Evolutionary conservation across 2,888 invertebrate species (phyloP), one percentile per base, ranked within the genome.

Genomic region (Philaethria dido): DNA sequence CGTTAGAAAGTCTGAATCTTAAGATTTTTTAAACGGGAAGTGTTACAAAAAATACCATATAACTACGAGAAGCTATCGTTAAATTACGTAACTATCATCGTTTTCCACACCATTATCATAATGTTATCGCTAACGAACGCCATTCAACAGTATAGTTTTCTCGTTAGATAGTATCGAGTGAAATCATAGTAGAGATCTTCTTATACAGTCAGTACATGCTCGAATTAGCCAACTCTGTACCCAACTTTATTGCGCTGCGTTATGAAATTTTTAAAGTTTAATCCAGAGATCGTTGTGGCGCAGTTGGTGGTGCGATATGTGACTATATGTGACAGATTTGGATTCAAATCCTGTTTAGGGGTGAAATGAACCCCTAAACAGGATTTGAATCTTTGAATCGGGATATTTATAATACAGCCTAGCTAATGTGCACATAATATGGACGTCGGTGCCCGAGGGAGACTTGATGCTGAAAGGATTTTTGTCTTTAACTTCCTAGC

Each of bases 141-240:
- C 13, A 22, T 22, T 22, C 9, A 39, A 20, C n/a, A 20, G 6
- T 8, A 14, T 14, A 22, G 2, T 42, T 22, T 20, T 20, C 39
- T 59, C 42, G 44, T 25, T 44, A 44, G n/a, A 20, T n/a, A n/a
- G n/a, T 57, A 57, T 57, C 25, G 42, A 44, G 11, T 18, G 14
- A 42, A 57, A 42, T 57, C 18, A 39, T 22, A n/a, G 18, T 57
- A 42, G 42, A 44, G 16, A 20, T 57, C 76, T 78, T 80, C 76
- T 81, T 82, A 79, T 82, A 83, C 66, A 61, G 45, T 61, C 54
- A 42, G 57, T 62, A 70, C 73, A 66, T 72, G 65, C 62, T 68
- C 65, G 54, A 68, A 69, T 67, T 68, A 72, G 62, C 70, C 57
- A 65, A 69, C 63, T 69, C 69, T 64, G 36, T 55, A 69, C 69